Evolutionary conservation across 1,140 invertebrate species (phyloP).

Genomic region (Cylas formicarius): DNA sequence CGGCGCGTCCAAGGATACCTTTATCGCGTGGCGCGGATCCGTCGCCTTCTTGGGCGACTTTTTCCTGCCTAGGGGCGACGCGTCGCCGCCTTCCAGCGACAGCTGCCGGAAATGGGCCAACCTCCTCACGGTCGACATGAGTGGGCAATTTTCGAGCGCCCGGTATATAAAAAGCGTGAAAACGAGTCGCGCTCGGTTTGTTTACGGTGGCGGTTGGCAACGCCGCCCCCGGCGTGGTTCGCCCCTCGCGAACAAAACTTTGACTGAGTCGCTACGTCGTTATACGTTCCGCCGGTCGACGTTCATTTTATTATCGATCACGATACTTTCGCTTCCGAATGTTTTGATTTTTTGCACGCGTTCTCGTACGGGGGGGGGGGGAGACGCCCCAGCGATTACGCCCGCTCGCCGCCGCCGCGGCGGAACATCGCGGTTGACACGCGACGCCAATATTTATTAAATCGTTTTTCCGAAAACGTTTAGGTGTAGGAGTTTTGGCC

Average conservation of each 20-base stretch:
- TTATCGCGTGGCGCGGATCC: constrained; percentile 14
- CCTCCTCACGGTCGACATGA: constrained; percentile 23
- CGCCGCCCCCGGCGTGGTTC: constrained; percentile 24
- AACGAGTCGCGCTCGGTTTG: constrained; percentile 10
- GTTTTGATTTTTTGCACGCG: constrained; percentile 25
- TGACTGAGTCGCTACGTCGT: constrained; percentile 35
- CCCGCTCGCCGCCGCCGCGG: too few relatives aligned
- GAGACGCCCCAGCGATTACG: neutral
- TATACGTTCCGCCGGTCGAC: constrained; percentile 24
- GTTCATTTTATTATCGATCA: constrained; percentile 35
- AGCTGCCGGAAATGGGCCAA: constrained; percentile 31
- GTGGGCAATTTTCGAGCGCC: too few relatives aligned
- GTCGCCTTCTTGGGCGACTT: constrained; percentile 29
- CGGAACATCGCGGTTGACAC: too few relatives aligned
- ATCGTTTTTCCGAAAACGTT: too few relatives aligned
- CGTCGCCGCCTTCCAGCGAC: constrained; percentile 31
- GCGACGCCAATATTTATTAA: too few relatives aligned
- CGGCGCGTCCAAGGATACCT: constrained; percentile 25
- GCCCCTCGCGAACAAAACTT: constrained; percentile 32
- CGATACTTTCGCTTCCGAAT: constrained; percentile 31
- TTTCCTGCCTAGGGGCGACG: constrained; percentile 17
- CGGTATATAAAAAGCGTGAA: too few relatives aligned
- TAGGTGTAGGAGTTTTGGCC: neutral
- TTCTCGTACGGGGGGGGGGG: constrained; percentile 3
- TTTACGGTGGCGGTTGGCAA: constrained; percentile 12